These are phyloP conservation scores for Oncorhynchus clarkii DNA, from an alignment of 2,113 vertebrate genomes.

Conservation along the genomic window DNA sequence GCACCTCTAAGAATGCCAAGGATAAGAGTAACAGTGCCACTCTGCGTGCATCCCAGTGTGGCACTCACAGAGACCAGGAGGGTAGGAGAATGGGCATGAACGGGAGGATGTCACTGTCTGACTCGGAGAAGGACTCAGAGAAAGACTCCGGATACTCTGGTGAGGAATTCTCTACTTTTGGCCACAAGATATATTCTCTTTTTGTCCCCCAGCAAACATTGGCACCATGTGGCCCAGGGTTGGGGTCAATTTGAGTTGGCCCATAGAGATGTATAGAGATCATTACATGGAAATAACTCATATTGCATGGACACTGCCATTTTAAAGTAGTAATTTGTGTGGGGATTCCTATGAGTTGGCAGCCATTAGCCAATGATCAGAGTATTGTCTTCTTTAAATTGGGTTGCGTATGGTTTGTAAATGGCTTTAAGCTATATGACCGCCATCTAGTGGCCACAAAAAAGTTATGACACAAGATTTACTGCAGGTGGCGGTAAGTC, in stretches of 20 bases:
- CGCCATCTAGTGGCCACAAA: too few relatives aligned
- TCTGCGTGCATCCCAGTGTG: slow-evolving; percentile 49
- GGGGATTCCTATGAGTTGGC: too few relatives aligned
- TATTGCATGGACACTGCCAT: too few relatives aligned
- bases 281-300: too few relatives aligned
- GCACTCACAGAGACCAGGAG: slow-evolving; percentile 16
- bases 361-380: too few relatives aligned
- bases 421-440: too few relatives aligned
- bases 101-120: slow-evolving; percentile 34
- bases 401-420: background rate
- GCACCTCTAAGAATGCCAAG: slow-evolving; percentile 61
- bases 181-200: too few relatives aligned
- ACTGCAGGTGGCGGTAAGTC: too few relatives aligned
- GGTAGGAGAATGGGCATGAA: slow-evolving; percentile 22
- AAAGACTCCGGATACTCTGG: slow-evolving; percentile 71
- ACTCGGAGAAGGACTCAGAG: slow-evolving; percentile 64
- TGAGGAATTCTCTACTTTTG: slow-evolving; percentile 28
- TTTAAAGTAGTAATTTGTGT: too few relatives aligned
- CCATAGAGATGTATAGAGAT: too few relatives aligned
- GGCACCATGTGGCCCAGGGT: background rate
- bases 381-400: background rate
- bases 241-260: background rate
- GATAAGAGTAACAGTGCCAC: slow-evolving; percentile 64
- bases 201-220: too few relatives aligned
- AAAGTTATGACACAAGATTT: too few relatives aligned